These are phyloP conservation scores for Akabosia matsudoensis DNA, from an alignment of 1,140 invertebrate genomes.

Conservation along the genomic window DNA sequence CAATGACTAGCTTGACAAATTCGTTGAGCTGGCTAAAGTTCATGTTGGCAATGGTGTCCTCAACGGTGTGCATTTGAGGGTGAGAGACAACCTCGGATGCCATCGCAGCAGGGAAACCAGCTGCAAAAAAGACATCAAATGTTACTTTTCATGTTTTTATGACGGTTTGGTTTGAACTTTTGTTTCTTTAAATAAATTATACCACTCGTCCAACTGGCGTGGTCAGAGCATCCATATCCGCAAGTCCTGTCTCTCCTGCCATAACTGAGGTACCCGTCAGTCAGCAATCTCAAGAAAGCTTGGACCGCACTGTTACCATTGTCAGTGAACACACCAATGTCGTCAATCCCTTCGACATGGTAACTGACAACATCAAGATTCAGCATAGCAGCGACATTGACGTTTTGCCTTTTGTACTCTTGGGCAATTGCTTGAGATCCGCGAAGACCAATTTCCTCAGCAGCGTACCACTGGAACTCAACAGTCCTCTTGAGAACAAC, in stretches of 20 bases:
- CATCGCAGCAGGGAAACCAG: conserved; percentile 2
- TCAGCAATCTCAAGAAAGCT: conserved; percentile 14
- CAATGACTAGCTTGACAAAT: conserved; percentile 1
- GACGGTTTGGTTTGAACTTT: no score
- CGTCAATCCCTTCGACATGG: not conserved
- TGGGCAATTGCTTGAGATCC: conserved; percentile 27
- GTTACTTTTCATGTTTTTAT: no score
- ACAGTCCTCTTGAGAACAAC: conserved; percentile 27
- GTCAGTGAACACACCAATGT: conserved; percentile 28
- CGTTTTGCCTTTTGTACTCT: not conserved
- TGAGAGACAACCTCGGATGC: not conserved
- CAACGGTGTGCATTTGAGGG: not conserved
- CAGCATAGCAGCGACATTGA: conserved; percentile 22
- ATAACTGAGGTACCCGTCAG: conserved; percentile 16
- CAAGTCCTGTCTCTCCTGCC: not conserved
- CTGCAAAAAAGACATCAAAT: no score
- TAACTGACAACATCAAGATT: conserved; percentile 29
- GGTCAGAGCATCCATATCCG: conserved; percentile 28
- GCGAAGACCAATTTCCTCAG: conserved; percentile 34
- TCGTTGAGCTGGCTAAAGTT: not conserved
- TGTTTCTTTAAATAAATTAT: no score
- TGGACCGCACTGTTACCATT: not conserved
- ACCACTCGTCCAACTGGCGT: no score
- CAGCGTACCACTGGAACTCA: conserved; percentile 42
- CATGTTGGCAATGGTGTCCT: not conserved